Percentiles rank a stretch among this genome's conserved stretches.
Evolutionary conservation across 2,888 invertebrate genomes (phyloP).

Genomic region (Athetis lepigone): DNA sequence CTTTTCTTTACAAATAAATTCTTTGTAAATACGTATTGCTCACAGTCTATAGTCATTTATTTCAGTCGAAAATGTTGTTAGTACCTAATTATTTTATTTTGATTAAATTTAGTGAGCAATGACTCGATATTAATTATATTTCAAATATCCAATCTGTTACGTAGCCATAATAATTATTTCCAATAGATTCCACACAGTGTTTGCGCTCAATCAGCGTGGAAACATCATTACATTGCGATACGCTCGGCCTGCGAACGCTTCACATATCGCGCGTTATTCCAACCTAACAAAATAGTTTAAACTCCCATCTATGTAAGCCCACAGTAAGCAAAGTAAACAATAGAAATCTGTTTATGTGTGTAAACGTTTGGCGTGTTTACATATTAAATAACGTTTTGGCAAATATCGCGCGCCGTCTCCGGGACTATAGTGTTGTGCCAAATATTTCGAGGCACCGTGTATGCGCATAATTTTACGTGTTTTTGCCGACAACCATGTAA

Average conservation of each 20-base stretch:
- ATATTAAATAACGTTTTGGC: constrained; percentile 61
- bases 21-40: neutral
- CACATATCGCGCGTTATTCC: constrained; percentile 1
- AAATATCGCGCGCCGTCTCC: constrained; percentile 59
- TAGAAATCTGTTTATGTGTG: constrained; percentile 58
- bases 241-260: constrained; percentile 16
- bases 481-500: constrained; percentile 46
- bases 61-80: too few relatives aligned
- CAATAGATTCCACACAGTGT: constrained; percentile 20
- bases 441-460: constrained; percentile 76
- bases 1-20: too few relatives aligned
- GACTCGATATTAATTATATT: neutral
- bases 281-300: constrained; percentile 52
- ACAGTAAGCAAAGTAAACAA: constrained; percentile 52
- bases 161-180: constrained; percentile 10
- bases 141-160: neutral
- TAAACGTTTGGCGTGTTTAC: constrained; percentile 53
- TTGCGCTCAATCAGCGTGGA: constrained; percentile 28
- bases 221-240: constrained; percentile 10
- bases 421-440: constrained; percentile 65
- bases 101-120: neutral
- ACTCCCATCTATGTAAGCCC: constrained; percentile 37
- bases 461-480: constrained; percentile 75
- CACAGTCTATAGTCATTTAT: too few relatives aligned
- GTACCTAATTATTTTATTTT: neutral